Conservation (phyloP, 2,113 vertebrate genomes). For the Hippocampus abdominalis region DNA sequence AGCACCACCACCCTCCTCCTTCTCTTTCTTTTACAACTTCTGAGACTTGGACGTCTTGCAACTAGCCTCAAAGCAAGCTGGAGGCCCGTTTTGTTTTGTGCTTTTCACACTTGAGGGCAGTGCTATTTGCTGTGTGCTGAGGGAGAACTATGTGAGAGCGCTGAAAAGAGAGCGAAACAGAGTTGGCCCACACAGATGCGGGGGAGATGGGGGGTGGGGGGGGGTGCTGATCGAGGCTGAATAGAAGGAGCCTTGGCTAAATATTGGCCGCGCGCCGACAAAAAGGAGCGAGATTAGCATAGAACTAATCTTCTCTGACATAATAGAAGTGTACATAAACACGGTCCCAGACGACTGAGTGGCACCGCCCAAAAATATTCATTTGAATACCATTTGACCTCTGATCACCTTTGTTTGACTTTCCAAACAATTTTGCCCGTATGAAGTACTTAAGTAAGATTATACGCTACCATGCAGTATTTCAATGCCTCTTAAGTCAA, state of each 20-base stretch:
- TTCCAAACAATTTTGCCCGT: neutral
- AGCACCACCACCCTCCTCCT: neutral
- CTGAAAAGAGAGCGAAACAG: conserved; percentile 56
- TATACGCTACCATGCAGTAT: too few relatives aligned
- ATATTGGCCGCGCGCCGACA: conserved; percentile 53
- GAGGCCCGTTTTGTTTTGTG: conserved; percentile 64
- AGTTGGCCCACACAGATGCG: conserved; percentile 35
- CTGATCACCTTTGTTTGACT: neutral
- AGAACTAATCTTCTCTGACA: conserved; percentile 69
- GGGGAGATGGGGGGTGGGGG: too few relatives aligned
- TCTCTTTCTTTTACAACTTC: conserved; percentile 43
- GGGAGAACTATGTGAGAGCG: conserved; percentile 40
- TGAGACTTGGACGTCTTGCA: conserved; percentile 63
- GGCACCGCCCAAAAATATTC: conserved; percentile 45
- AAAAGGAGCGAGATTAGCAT: conserved; percentile 43
- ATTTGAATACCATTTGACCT: neutral
- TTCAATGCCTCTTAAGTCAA: neutral
- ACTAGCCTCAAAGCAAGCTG: conserved; percentile 59
- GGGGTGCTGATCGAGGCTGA: neutral
- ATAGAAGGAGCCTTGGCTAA: conserved; percentile 54
- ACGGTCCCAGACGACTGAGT: conserved; percentile 62
- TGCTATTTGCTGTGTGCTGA: conserved; percentile 54
- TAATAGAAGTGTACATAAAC: conserved; percentile 75
- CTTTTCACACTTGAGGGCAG: conserved; percentile 69
- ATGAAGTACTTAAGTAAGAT: neutral